Evolutionary conservation across 2,113 vertebrate species (phyloP).

Genomic region (Bubo scandiacus): DNA sequence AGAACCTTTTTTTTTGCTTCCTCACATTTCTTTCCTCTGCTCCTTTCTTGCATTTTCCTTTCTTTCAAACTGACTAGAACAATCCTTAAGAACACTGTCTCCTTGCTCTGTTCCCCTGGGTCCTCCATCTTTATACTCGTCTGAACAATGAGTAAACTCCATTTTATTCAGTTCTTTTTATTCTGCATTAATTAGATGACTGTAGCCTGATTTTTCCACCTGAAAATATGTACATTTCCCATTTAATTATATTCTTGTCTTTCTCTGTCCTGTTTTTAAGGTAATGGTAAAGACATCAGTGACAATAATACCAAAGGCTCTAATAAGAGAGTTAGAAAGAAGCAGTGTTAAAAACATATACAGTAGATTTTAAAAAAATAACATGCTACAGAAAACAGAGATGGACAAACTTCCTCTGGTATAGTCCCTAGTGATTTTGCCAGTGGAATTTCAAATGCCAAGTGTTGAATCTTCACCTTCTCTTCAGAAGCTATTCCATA

Average conservation of each 20-base stretch:
- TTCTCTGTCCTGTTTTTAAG: slow-evolving; percentile 19
- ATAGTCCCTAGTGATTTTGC: slow-evolving; percentile 9
- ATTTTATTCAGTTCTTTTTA: neutral
- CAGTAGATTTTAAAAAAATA: slow-evolving; percentile 51
- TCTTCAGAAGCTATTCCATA: slow-evolving; percentile 15
- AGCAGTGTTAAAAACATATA: neutral
- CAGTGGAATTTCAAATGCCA: slow-evolving; percentile 31
- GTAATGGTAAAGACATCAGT: neutral
- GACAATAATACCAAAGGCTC: slow-evolving; percentile 22
- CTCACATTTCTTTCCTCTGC: neutral
- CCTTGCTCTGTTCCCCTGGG: neutral
- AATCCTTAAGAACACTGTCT: neutral
- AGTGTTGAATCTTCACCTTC: neutral
- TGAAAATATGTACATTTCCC: neutral
- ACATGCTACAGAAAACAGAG: slow-evolving; percentile 37
- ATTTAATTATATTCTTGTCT: neutral
- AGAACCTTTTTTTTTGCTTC: neutral
- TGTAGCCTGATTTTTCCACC: neutral
- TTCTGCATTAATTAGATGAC: neutral
- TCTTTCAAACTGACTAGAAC: neutral
- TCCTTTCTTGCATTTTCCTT: neutral
- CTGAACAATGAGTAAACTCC: neutral
- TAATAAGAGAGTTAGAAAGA: neutral
- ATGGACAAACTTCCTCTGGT: slow-evolving; percentile 18
- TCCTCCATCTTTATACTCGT: neutral